A percentile compares a stretch with the other conserved stretches of the same genome.
These are phyloP conservation scores for Protophormia terraenovae DNA, from an alignment of 2,888 invertebrate species.

Conservation along the genomic window DNA sequence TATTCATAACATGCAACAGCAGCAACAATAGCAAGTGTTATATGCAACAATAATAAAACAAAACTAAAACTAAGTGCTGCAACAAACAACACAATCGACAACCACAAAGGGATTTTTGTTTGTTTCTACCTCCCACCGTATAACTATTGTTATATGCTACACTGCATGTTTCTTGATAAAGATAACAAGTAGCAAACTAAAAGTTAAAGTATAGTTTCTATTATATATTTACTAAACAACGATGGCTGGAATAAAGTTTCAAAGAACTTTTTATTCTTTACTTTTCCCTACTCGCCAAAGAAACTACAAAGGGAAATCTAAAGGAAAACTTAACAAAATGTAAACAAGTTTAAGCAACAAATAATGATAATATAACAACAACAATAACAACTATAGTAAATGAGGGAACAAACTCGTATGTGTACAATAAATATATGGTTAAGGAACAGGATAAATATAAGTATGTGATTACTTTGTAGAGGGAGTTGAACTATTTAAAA, in stretches of 20 bases:
- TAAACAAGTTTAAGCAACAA: constrained; percentile 40
- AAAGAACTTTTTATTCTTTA: constrained; percentile 15
- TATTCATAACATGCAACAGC: constrained; percentile 28
- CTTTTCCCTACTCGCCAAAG: neutral
- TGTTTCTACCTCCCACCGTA: constrained; percentile 1
- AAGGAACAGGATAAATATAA: neutral
- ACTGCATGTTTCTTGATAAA: constrained; percentile 27
- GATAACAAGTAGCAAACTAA: neutral
- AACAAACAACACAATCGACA: constrained; percentile 24
- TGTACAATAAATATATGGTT: neutral
- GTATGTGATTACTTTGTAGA: neutral
- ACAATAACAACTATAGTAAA: neutral
- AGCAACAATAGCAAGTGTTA: neutral
- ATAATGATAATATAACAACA: constrained; percentile 28
- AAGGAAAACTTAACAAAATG: constrained; percentile 29
- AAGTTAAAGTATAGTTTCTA: constrained; percentile 47
- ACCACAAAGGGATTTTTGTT: constrained; percentile 56
- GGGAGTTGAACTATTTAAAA: neutral
- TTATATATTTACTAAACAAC: constrained; percentile 33
- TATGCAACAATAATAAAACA: neutral
- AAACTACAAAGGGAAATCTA: constrained; percentile 32
- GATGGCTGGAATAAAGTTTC: neutral
- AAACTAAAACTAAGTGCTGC: neutral
- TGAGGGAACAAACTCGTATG: neutral
- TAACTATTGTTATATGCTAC: neutral